A percentile compares a stretch with the other conserved stretches of the same genome.
phyloP scores from a whole-genome alignment of 2,797 vertebrate species.

The Eptatretus atami region DNA sequence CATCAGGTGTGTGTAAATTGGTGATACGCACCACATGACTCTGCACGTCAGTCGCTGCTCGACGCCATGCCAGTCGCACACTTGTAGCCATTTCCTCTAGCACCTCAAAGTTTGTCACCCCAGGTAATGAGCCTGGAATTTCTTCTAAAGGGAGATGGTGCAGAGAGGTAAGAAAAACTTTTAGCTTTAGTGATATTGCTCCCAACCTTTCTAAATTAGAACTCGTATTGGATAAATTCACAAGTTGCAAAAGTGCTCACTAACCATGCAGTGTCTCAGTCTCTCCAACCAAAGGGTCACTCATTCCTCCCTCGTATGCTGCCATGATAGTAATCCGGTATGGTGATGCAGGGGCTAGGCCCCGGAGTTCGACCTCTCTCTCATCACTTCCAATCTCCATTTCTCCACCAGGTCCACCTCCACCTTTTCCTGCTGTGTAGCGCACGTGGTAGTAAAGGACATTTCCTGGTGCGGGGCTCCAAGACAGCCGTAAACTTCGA shows the following conservation, averaged over 20 bases:
- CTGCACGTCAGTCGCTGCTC: no score
- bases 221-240: no score
- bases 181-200: no score
- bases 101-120: no score
- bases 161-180: no score
- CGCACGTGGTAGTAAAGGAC: slow-evolving; percentile 4
- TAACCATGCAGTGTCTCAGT: neutral
- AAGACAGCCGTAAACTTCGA: neutral
- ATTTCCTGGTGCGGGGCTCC: neutral
- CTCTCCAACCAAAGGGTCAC: slow-evolving; percentile 2
- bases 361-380: neutral
- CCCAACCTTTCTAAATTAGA: no score
- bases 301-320: neutral
- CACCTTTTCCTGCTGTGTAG: neutral
- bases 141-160: no score
- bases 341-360: neutral
- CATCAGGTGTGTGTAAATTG: no score
- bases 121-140: no score
- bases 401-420: slow-evolving; percentile 3
- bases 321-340: slow-evolving; percentile 1
- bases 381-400: neutral
- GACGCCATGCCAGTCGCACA: no score
- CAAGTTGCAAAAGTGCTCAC: neutral
- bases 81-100: no score
- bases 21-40: no score